Percentiles rank a stretch among this genome's conserved stretches.
Conservation (phyloP, 92 coral and sea anemone species). For the Epizoanthus scotinus region DNA sequence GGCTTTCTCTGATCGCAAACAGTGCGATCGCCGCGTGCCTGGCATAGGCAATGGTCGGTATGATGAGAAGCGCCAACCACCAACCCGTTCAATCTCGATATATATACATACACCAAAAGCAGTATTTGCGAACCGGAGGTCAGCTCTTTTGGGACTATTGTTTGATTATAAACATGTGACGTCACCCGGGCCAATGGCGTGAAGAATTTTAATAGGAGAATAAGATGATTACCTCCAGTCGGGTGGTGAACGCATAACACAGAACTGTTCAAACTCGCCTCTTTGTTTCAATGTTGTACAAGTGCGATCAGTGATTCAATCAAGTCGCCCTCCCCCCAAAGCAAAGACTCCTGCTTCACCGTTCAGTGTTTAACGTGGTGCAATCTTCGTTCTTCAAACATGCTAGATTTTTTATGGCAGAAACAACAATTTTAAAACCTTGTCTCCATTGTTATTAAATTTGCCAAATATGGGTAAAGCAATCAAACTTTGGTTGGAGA, state of each 20-base stretch:
- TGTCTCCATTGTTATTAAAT: slow-evolving; percentile 67
- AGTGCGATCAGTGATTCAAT: slow-evolving; percentile 30
- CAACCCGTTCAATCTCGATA: slow-evolving; percentile 8
- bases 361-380: neutral
- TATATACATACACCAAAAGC: slow-evolving; percentile 47
- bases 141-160: slow-evolving; percentile 74
- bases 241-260: slow-evolving; percentile 65
- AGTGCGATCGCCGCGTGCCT: slow-evolving; percentile 6
- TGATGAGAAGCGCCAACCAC: slow-evolving; percentile 15
- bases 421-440: slow-evolving; percentile 50
- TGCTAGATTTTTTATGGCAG: slow-evolving; percentile 1
- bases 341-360: neutral
- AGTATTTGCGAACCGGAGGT: slow-evolving; percentile 79
- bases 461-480: slow-evolving; percentile 82
- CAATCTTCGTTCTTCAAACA: slow-evolving; percentile 12
- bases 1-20: slow-evolving; percentile 21
- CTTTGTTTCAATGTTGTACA: slow-evolving; percentile 56
- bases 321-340: neutral
- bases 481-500: slow-evolving; percentile 76
- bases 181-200: slow-evolving; percentile 77
- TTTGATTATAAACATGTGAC: slow-evolving; percentile 78
- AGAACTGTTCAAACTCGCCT: slow-evolving; percentile 53
- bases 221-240: slow-evolving; percentile 73
- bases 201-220: slow-evolving; percentile 55
- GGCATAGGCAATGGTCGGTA: slow-evolving; percentile 12